phyloP scores from a whole-genome alignment of 2,888 invertebrate genomes.

The Sepioteuthis lessoniana region DNA sequence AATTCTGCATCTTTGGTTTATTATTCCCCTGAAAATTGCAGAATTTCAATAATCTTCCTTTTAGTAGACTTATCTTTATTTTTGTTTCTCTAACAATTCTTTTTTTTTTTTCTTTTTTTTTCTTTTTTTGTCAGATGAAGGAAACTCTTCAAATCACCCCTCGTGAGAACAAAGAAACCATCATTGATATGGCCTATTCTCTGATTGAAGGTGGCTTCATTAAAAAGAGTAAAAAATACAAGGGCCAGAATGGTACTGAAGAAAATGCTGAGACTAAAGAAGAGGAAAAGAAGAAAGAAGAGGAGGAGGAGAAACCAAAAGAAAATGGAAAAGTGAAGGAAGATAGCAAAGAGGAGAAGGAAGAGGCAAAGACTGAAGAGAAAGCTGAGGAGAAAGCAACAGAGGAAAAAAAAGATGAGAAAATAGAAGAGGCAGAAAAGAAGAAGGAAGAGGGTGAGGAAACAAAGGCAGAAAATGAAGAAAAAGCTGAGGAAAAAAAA shows the following conservation, averaged over 20 bases:
- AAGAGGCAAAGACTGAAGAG: slow-evolving; percentile 41
- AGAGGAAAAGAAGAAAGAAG: slow-evolving; percentile 51
- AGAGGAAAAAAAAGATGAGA: slow-evolving; percentile 46
- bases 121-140: slow-evolving; percentile 72
- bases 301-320: slow-evolving; percentile 46
- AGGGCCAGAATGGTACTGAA: slow-evolving; percentile 52
- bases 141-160: slow-evolving; percentile 76
- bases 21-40: too few species aligned
- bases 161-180: slow-evolving; percentile 74
- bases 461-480: background rate
- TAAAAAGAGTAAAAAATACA: slow-evolving; percentile 71
- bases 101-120: background rate
- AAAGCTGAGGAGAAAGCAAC: slow-evolving; percentile 44
- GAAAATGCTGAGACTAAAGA: slow-evolving; percentile 51
- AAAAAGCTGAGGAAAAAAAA: slow-evolving; percentile 2
- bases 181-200: slow-evolving; percentile 78
- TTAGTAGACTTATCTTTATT: background rate
- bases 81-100: background rate
- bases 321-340: slow-evolving; percentile 50
- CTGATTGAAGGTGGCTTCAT: slow-evolving; percentile 77
- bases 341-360: slow-evolving; percentile 38
- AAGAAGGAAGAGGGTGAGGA: slow-evolving; percentile 36
- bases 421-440: slow-evolving; percentile 48
- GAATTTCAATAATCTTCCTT: too few species aligned
- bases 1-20: too few species aligned